phyloP scores from a whole-genome alignment of 2,888 invertebrate species.

The Orchesellides sinensis region DNA sequence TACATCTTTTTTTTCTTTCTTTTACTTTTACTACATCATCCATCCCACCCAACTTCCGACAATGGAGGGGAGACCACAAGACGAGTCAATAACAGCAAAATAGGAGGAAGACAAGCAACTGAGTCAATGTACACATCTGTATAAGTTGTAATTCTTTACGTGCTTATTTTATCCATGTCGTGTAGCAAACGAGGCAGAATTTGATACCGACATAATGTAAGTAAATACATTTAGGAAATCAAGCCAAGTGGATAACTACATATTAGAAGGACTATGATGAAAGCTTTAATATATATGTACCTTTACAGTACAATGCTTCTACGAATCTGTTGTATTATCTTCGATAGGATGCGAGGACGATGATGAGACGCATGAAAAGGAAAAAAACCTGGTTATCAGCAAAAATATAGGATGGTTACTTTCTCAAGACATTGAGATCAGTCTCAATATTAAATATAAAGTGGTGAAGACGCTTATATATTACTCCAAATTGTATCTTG shows the following conservation, averaged over 20 bases:
- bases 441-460: slow-evolving; percentile 23
- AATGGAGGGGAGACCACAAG: slow-evolving; percentile 62
- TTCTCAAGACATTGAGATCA: slow-evolving; percentile 11
- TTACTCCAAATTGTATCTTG: not conserved
- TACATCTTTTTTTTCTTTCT: slow-evolving; percentile 16
- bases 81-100: slow-evolving; percentile 57
- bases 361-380: slow-evolving; percentile 18
- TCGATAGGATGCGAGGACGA: slow-evolving; percentile 1
- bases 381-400: slow-evolving; percentile 13
- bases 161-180: not conserved
- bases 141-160: slow-evolving; percentile 1
- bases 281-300: too few relatives aligned
- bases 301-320: not conserved
- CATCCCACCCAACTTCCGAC: slow-evolving; percentile 45
- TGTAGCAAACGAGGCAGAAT: slow-evolving; percentile 44
- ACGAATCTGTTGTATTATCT: not conserved
- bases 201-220: slow-evolving; percentile 48
- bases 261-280: slow-evolving; percentile 33
- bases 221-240: slow-evolving; percentile 63
- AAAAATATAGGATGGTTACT: not conserved
- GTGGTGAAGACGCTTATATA: not conserved
- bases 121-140: slow-evolving; percentile 18
- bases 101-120: slow-evolving; percentile 39
- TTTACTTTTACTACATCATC: slow-evolving; percentile 8
- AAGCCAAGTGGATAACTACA: slow-evolving; percentile 61